These are phyloP conservation scores for Seriola dumerili DNA, from an alignment of 2,113 vertebrate genomes.

Conservation along the genomic window DNA sequence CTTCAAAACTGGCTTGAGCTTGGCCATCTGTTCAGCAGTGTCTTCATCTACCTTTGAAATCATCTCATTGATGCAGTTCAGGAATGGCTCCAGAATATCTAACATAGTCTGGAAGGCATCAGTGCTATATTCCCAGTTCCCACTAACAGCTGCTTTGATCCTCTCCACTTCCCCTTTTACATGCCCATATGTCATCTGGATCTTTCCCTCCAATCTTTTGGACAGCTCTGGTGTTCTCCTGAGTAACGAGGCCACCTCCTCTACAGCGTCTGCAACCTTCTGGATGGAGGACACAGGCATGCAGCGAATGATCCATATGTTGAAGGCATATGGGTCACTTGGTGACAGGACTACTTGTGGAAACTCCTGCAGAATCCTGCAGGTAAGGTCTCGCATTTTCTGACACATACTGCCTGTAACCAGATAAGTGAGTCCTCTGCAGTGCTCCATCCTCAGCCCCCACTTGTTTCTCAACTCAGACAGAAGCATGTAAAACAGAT, in stretches of 20 bases:
- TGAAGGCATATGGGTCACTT: slow-evolving; percentile 86
- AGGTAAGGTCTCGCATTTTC: slow-evolving; percentile 85
- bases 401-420: slow-evolving; percentile 83
- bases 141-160: slow-evolving; percentile 77
- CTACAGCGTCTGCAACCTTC: slow-evolving; percentile 82
- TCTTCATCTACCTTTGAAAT: slow-evolving; percentile 82
- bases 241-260: slow-evolving; percentile 83
- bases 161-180: slow-evolving; percentile 84
- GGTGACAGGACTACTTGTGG: slow-evolving; percentile 86
- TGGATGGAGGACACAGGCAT: slow-evolving; percentile 85
- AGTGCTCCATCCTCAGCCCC: slow-evolving; percentile 96
- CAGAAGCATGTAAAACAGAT: slow-evolving; percentile 90
- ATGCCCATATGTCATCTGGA: slow-evolving; percentile 81
- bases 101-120: slow-evolving; percentile 87
- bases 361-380: slow-evolving; percentile 84
- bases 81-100: slow-evolving; percentile 85
- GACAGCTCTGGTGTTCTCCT: slow-evolving; percentile 79
- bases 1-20: slow-evolving; percentile 82
- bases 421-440: slow-evolving; percentile 85
- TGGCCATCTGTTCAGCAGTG: slow-evolving; percentile 81
- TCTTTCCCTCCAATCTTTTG: slow-evolving; percentile 81
- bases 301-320: slow-evolving; percentile 87
- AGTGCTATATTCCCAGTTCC: slow-evolving; percentile 82
- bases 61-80: slow-evolving; percentile 84
- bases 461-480: slow-evolving; percentile 92